Evolutionary conservation across 2,888 invertebrate species (phyloP).

Genomic region (Sphinx pinastri): DNA sequence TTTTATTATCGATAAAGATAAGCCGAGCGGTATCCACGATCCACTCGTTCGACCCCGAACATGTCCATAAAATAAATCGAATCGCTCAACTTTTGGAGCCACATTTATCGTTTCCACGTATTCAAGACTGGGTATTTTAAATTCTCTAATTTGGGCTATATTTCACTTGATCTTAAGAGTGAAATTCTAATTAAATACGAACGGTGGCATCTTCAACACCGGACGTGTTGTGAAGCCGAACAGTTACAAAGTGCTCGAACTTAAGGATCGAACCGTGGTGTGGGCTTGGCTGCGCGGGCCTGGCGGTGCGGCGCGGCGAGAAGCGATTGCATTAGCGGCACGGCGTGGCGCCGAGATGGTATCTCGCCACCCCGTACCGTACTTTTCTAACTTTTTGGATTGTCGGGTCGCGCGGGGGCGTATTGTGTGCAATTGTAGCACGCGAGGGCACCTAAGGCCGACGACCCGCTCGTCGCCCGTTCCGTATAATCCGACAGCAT

Average conservation of each 20-base stretch:
- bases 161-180: conserved; percentile 71
- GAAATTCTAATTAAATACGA: conserved; percentile 73
- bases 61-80: conserved; percentile 69
- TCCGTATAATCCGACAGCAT: conserved; percentile 78
- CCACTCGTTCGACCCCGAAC: conserved; percentile 49
- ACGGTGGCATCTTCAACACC: conserved; percentile 61
- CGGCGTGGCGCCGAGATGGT: conserved; percentile 67
- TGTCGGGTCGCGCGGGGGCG: conserved; percentile 72
- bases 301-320: conserved; percentile 45
- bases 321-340: conserved; percentile 43
- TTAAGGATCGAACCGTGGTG: conserved; percentile 55
- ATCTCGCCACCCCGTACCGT: conserved; percentile 63
- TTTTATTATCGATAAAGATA: conserved; percentile 63
- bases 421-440: conserved; percentile 79
- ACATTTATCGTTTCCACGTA: conserved; percentile 73
- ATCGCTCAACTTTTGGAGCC: conserved; percentile 59
- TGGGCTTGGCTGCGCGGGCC: neutral
- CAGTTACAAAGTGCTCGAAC: conserved; percentile 63
- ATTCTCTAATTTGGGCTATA: conserved; percentile 71
- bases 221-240: conserved; percentile 55
- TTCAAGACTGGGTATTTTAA: conserved; percentile 60
- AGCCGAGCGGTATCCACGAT: conserved; percentile 53
- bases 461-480: conserved; percentile 69
- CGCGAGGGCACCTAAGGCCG: conserved; percentile 78
- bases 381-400: conserved; percentile 82